These are phyloP conservation scores for Tricholauxania praeusta DNA, from an alignment of 2,888 invertebrate genomes.

Conservation along the genomic window DNA sequence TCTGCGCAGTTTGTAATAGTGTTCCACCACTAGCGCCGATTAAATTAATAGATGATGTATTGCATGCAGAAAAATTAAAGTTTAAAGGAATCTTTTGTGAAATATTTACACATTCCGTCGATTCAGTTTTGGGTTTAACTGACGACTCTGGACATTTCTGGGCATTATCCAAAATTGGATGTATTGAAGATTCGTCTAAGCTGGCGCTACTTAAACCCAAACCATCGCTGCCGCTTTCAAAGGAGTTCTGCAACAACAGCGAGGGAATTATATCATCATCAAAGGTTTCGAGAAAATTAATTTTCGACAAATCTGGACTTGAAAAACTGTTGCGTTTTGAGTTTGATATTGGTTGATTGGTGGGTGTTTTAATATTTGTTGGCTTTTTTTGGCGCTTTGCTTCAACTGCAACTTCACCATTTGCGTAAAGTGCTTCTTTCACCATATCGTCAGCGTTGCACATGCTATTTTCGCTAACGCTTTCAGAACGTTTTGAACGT, in stretches of 20 bases:
- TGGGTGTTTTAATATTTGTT: slow-evolving; percentile 33
- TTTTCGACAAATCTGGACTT: slow-evolving; percentile 66
- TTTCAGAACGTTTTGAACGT: slow-evolving; percentile 58
- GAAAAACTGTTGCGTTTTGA: slow-evolving; percentile 67
- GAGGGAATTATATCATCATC: slow-evolving; percentile 53
- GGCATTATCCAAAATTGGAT: not conserved
- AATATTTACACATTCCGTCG: slow-evolving; percentile 61
- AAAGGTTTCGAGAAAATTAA: slow-evolving; percentile 59
- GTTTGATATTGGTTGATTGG: slow-evolving; percentile 37
- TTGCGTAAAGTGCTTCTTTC: slow-evolving; percentile 40
- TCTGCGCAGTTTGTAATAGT: slow-evolving; percentile 43
- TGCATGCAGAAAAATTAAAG: slow-evolving; percentile 67
- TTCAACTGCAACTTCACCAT: slow-evolving; percentile 36
- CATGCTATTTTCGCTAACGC: slow-evolving; percentile 57
- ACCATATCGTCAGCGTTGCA: slow-evolving; percentile 51
- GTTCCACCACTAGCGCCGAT: slow-evolving; percentile 63
- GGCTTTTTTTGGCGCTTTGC: slow-evolving; percentile 39
- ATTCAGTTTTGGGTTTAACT: slow-evolving; percentile 48
- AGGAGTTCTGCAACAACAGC: slow-evolving; percentile 47
- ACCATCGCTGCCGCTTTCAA: slow-evolving; percentile 50
- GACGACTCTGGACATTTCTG: slow-evolving; percentile 39
- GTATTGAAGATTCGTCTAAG: slow-evolving; percentile 52
- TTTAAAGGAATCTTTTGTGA: slow-evolving; percentile 64
- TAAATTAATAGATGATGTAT: slow-evolving; percentile 65
- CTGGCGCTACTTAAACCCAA: slow-evolving; percentile 49